phyloP scores from a whole-genome alignment of 2,113 vertebrate species.

The Prinia subflava region DNA sequence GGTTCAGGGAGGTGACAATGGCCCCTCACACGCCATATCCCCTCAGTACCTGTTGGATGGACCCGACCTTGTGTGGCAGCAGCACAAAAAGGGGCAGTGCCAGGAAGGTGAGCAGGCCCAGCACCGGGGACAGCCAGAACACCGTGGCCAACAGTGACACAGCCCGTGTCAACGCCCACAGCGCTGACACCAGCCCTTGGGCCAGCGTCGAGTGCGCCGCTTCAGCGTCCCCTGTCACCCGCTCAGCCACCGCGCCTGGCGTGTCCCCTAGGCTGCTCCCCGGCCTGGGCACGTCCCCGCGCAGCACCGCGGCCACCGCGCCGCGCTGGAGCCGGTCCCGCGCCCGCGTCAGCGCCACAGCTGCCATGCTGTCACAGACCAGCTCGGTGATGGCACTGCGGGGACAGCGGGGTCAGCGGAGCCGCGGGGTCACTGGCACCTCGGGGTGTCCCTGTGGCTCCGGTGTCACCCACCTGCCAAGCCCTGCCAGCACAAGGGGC shows the following conservation, averaged over 20 bases:
- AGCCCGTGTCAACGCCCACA: neutral
- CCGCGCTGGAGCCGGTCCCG: neutral
- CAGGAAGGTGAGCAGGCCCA: neutral
- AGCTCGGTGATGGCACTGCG: neutral
- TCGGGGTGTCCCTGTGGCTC: neutral
- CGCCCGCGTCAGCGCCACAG: fast-evolving
- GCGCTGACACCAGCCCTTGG: fast-evolving
- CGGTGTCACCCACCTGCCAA: neutral
- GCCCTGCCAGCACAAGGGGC: neutral
- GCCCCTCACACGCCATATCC: neutral
- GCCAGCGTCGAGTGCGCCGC: neutral
- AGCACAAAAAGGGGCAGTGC: neutral
- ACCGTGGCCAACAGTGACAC: neutral
- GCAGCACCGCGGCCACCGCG: neutral
- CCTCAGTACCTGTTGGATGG: neutral
- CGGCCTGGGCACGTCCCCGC: fast-evolving
- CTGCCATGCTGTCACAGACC: neutral
- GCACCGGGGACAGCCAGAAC: neutral
- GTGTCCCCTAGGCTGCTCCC: neutral
- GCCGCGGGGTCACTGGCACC: neutral
- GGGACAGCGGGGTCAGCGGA: neutral
- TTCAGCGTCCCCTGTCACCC: neutral
- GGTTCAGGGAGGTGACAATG: neutral
- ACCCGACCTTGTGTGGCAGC: fast-evolving
- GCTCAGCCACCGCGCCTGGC: neutral